phyloP scores from a whole-genome alignment of 2,113 vertebrate genomes.

The Pampusana beccarii region DNA sequence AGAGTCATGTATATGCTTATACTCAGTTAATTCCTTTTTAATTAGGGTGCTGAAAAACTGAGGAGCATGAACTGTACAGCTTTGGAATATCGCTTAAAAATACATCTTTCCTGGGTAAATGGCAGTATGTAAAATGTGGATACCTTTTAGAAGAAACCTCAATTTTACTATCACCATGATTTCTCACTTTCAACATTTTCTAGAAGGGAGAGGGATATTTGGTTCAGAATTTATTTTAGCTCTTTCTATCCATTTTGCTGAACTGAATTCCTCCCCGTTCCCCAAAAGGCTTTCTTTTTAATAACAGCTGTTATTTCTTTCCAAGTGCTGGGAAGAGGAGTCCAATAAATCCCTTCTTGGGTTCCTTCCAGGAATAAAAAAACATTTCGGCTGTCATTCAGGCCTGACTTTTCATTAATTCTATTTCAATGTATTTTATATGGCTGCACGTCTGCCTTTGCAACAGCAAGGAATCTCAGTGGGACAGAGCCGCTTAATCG shows the following conservation, averaged over 20 bases:
- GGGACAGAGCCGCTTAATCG: conserved; percentile 55
- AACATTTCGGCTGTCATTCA: conserved; percentile 38
- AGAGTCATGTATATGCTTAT: not conserved
- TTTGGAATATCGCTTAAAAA: not conserved
- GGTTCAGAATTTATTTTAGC: conserved; percentile 1
- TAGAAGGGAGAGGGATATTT: not conserved
- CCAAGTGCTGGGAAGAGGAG: conserved; percentile 8
- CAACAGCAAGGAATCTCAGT: conserved; percentile 61
- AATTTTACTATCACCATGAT: not conserved
- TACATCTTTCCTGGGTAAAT: not conserved
- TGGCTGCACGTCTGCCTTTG: not conserved
- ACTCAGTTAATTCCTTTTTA: not conserved
- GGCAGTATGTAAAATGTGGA: not conserved
- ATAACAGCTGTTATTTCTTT: conserved; percentile 61
- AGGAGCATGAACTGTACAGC: not conserved
- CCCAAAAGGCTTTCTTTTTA: conserved; percentile 34
- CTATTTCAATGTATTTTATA: conserved; percentile 43
- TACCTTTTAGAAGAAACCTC: not conserved
- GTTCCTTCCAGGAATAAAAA: conserved; percentile 41
- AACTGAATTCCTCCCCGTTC: not conserved
- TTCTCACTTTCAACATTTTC: not conserved
- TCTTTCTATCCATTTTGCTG: not conserved
- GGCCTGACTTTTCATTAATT: conserved; percentile 64
- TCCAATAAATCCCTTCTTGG: conserved; percentile 26
- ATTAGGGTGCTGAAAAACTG: not conserved